Conservation (phyloP, 2,797 vertebrate genomes). For the Gallinago nigripennis region DNA sequence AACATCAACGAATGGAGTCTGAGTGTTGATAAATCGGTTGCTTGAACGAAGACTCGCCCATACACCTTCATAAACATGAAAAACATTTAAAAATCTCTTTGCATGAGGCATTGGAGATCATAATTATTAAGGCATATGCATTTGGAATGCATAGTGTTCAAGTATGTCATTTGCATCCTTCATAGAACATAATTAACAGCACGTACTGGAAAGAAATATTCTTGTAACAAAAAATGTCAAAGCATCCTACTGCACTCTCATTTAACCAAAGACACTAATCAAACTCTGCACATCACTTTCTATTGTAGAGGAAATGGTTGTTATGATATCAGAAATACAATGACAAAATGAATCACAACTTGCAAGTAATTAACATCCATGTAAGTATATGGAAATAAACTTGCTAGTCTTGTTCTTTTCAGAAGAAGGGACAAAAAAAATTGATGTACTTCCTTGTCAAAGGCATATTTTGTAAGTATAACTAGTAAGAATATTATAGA, state of each 20-base stretch:
- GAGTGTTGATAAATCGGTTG: constrained; percentile 88
- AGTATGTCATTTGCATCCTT: not conserved
- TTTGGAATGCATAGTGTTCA: not conserved
- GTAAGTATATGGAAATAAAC: not conserved
- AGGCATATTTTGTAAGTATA: not conserved
- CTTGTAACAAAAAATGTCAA: not conserved
- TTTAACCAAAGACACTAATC: not conserved
- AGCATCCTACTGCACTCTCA: not conserved
- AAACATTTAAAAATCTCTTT: constrained; percentile 23
- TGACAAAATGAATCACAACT: not conserved
- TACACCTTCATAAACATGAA: constrained; percentile 83
- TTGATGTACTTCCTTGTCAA: not conserved
- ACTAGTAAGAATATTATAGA: not conserved
- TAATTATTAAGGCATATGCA: not conserved
- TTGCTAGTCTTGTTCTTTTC: not conserved
- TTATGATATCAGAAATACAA: not conserved
- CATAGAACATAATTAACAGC: not conserved
- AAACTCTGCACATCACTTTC: not conserved
- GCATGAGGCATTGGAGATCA: not conserved
- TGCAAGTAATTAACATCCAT: not conserved
- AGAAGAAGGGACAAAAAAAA: not conserved
- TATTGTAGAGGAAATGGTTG: not conserved
- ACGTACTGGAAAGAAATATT: not conserved
- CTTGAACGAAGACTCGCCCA: constrained; percentile 98
- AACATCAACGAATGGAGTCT: constrained; percentile 81